Evolutionary conservation across 1,140 invertebrate genomes (phyloP), one percentile per base, ranked within the genome.

Genomic region (Cotesia chilonis): DNA sequence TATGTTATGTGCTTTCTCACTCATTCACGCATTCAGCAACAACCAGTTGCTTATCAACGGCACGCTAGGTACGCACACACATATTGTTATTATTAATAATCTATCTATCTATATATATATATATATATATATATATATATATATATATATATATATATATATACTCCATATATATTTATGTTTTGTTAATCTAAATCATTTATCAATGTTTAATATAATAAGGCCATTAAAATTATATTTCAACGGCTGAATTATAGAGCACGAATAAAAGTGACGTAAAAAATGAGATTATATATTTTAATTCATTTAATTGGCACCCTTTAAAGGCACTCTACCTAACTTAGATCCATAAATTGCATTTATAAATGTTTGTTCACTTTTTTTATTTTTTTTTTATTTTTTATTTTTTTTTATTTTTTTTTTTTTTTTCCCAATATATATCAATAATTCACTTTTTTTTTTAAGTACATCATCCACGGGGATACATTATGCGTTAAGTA

Each of bases 391-490:
- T 28, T 28, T 28, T 28, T 28, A 1, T 28, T 28, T 14, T 14
- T 28, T 28, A 1, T 28, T 28, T 28, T 28, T 28, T 14, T 14
- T 28, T 28, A 1, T 28, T 28, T 28, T 28, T 2, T 2, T 28
- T 28, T 28, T 28, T 28, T 28, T 28, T 28, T 28, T 2, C 2
- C 2, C 28, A 28, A 28, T 28, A 28, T 28, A 65, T 68, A 35
- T 59, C 47, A 41, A 71, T 68, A 47, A n/a, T 35, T 20, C 7
- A 12, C 17, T 61, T 78, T 75, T 75, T 76, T 75, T 80, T 78
- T 84, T 85, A 85, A 85, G 83, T 85, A 85, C 83, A 84, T 82
- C 83, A 81, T 81, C 72, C 80, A 83, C 80, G 75, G 82, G 82
- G 76, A 81, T 77, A 76, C 74, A 79, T 82, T 81, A 79, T 77